phyloP scores from a whole-genome alignment of 2,797 vertebrate genomes.

The Chrosomus eos region DNA sequence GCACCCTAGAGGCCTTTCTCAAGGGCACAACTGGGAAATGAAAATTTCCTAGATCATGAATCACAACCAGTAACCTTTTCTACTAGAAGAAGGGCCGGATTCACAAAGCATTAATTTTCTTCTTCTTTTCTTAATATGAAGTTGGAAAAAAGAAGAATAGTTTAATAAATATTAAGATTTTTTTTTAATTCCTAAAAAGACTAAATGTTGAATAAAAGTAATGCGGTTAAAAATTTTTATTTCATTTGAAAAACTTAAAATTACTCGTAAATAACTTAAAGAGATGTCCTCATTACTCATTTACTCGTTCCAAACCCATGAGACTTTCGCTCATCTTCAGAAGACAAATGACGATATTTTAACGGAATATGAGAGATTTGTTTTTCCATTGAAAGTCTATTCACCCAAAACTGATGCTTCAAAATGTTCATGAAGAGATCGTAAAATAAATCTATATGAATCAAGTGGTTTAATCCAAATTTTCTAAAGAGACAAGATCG shows the following conservation, averaged over 20 bases:
- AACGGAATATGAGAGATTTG: no score
- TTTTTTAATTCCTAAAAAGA: not conserved
- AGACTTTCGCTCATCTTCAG: no score
- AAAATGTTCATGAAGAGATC: not conserved
- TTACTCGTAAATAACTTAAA: not conserved
- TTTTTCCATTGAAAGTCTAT: no score
- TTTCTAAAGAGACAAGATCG: not conserved
- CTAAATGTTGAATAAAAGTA: not conserved
- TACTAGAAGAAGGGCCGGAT: not conserved
- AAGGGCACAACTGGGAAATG: not conserved
- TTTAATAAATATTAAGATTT: not conserved
- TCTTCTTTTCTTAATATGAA: not conserved
- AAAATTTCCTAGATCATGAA: not conserved
- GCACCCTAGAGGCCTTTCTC: conserved; percentile 4
- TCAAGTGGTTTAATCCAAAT: not conserved
- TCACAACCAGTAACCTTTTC: conserved; percentile 6
- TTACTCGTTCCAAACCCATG: no score
- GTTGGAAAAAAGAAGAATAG: not conserved
- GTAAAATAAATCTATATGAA: not conserved
- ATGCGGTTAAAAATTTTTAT: not conserved
- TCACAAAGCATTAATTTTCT: not conserved
- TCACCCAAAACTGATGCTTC: no score
- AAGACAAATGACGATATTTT: no score
- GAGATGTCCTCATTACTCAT: no score
- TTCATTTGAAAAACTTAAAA: not conserved